Evolutionary conservation across 2,113 vertebrate genomes (phyloP), one percentile per base, ranked within the genome.

Genomic region (Saimiri boliviensis): DNA sequence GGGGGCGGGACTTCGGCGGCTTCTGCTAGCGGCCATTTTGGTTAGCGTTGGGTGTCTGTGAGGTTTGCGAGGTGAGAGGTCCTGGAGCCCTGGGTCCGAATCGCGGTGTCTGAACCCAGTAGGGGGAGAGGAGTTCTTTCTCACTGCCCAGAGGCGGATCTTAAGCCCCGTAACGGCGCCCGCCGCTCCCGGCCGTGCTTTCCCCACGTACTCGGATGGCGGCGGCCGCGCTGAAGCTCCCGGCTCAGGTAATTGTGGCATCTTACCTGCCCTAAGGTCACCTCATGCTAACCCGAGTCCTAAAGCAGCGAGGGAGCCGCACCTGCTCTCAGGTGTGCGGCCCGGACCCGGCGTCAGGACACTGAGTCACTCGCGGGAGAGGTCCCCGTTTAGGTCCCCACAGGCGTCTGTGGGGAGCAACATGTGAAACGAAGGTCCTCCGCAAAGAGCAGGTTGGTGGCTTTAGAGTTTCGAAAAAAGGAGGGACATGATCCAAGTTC

Each of bases 121-220:
- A 35, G 66, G 32, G 35, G 66, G 63, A 68, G 63, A 3, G 30
- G 66, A 68, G 32, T 19, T 19, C n/a, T 30, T 19, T 5, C 10
- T 2, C 2, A 8, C 16, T 0, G 58, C 25, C 7, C 3, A 2
- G 85, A 32, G 60, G 30, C 27, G n/a, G 11, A 3, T 17, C 11
- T 71, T 49, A 79, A 3, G 37, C 5, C 23, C 66, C 6, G 14
- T n/a, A 35, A 35, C 30, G 66, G 66, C 66, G 14, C 8, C 56
- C 8, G 4, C 13, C 25, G 8, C 80, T 23, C 27, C 37, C 35
- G 35, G 49, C 49, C 5, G 8, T 10, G 8, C 56, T 63, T 63
- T 30, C 60, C 60, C 14, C 37, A 3, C 56, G 5, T n/a, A 8
- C 37, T 19, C 37, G 7, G 30, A 42, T 63, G 81, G 56, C 37